These are phyloP conservation scores for Tenualosa thibaudeaui DNA, from an alignment of 2,797 vertebrate species.

Conservation along the genomic window DNA sequence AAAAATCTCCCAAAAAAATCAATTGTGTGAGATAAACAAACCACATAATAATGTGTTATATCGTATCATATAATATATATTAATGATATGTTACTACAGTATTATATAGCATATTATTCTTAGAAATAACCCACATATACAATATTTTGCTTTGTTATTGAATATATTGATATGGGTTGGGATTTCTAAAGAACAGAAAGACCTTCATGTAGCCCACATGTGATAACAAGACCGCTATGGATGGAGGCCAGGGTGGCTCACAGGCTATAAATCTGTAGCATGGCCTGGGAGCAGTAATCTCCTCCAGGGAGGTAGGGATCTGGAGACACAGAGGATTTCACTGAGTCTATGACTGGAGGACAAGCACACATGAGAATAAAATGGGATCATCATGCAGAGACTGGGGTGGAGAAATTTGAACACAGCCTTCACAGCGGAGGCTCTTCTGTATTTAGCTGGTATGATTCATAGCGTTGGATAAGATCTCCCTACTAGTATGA, in stretches of 20 bases:
- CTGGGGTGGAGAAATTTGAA: neutral
- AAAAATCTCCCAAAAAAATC: neutral
- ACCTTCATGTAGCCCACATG: neutral
- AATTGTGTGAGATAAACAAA: neutral
- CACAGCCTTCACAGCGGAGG: neutral
- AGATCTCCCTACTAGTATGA: neutral
- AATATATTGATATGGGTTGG: neutral
- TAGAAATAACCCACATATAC: neutral
- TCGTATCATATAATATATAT: no score
- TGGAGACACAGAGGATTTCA: constrained; percentile 14
- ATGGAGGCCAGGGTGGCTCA: neutral
- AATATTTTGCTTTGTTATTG: neutral
- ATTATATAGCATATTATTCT: no score
- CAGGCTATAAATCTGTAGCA: neutral
- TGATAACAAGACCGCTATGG: constrained; percentile 1
- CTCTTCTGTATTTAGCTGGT: neutral
- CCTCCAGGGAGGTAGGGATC: neutral
- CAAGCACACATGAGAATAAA: constrained; percentile 8
- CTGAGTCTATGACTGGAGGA: constrained; percentile 11
- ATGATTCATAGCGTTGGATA: constrained; percentile 13
- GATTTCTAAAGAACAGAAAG: neutral
- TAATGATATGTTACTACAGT: no score
- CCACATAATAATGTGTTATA: neutral
- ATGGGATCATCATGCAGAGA: neutral
- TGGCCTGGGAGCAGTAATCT: constrained; percentile 11